These are phyloP conservation scores for Crepidodera aurea DNA, from an alignment of 2,888 invertebrate species.

Conservation along the genomic window DNA sequence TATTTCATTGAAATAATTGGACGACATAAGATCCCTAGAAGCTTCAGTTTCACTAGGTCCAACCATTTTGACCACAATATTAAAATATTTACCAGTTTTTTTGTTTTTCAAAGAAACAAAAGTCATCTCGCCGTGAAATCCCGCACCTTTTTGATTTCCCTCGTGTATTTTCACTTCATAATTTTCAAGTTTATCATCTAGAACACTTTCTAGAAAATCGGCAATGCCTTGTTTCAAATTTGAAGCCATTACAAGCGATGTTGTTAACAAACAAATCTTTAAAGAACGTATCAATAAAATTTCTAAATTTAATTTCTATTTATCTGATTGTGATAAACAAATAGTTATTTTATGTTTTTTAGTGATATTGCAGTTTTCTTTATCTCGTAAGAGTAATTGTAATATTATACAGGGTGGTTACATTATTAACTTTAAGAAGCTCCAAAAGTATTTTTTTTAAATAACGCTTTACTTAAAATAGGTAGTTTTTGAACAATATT, in stretches of 20 bases:
- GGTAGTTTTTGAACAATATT: too few relatives aligned
- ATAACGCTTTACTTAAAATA: too few relatives aligned
- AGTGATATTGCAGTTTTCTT: too few relatives aligned
- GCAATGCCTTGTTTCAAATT: background rate
- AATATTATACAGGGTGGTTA: too few relatives aligned
- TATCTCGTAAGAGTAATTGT: too few relatives aligned
- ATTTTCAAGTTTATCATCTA: constrained; percentile 17
- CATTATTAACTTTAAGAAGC: too few relatives aligned
- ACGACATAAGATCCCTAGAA: constrained; percentile 12
- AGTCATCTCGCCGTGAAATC: constrained; percentile 8
- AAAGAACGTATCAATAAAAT: too few relatives aligned
- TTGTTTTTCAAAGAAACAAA: constrained; percentile 9
- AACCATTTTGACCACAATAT: background rate
- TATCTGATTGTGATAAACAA: too few relatives aligned
- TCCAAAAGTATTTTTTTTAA: too few relatives aligned
- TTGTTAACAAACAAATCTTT: too few relatives aligned
- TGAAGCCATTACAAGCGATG: background rate
- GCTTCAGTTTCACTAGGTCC: background rate
- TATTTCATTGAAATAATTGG: background rate
- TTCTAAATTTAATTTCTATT: too few relatives aligned
- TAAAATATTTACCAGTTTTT: constrained; percentile 2
- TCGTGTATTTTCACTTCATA: constrained; percentile 9
- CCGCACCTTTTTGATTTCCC: constrained; percentile 17
- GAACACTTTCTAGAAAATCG: constrained; percentile 2
- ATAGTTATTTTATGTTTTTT: too few relatives aligned